Base-by-base conservation (phyloP, 1,140 invertebrate genomes). In the Drosophila repletoides region DNA sequence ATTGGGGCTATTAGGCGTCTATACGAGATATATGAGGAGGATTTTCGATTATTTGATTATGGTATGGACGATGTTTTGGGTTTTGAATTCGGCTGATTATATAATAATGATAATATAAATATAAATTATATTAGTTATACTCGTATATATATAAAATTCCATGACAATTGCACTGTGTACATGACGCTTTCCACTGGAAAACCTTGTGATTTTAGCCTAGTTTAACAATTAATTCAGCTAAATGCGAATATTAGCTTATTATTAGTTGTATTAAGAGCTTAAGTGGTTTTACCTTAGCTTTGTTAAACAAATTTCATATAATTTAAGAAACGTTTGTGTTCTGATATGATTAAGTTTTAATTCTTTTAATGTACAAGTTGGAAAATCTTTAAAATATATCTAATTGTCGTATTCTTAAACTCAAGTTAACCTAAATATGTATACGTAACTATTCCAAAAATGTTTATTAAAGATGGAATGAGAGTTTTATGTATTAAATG, bases 11-110 rank as follows among this genome's bases (percentile, higher is more conserved):
- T 96, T 22, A 91, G 93, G 55, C 92, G 93, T 63, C 91, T 97
- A 43, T 95, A 94, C 83, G 92, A 95, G 72, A 90, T 96, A 7
- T 97, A 97, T 81, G 92, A 93, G 76, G 91, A 93, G 55, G 96
- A 97, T 90, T 95, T 96, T 87, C 93, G 93, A 83, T 90, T 97
- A 59, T 97, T 97, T 73, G 94, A 94, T 66, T 97, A 97, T 71
- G 92, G 93, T 63, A 73, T 95, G 46, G 94, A 95, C 41, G 93
- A 94, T 59, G 92, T 95, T 10, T 90, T 95, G 12, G 95, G 94
- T 9, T 95, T 94, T 73, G 93, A 94, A 91, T 90, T 93, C 53
- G 93, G 92, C 5, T 93, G 80, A 89, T 12, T 19, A 33, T 0
- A 6, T 10, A 46, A 12, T 5, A 2, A 14, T 22, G 15, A n/a